phyloP scores from a whole-genome alignment of 2,888 invertebrate species.

The Ashinkailepas kermadecensis region DNA sequence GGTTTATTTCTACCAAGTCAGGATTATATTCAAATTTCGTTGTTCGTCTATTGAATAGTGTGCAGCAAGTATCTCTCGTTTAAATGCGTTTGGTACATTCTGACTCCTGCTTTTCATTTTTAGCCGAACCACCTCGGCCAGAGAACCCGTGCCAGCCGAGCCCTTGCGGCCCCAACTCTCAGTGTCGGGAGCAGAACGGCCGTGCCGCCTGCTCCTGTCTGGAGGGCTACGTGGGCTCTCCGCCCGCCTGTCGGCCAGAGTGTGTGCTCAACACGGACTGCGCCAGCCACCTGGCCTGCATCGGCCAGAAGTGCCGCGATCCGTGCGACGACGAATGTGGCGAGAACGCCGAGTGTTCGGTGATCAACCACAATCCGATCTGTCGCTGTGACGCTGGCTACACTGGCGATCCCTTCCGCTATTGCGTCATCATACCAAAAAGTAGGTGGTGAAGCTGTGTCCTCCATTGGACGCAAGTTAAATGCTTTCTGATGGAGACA shows the following conservation, averaged over 20 bases:
- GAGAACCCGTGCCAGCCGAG: constrained; percentile 32
- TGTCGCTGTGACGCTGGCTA: constrained; percentile 46
- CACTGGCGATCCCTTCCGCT: constrained; percentile 65
- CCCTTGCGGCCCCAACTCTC: constrained; percentile 56
- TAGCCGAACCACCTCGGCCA: constrained; percentile 13
- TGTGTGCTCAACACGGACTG: constrained; percentile 78
- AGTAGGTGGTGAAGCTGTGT: constrained; percentile 35
- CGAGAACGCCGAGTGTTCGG: constrained; percentile 45
- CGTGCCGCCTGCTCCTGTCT: constrained; percentile 63
- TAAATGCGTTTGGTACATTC: too few relatives aligned
- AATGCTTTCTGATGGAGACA: too few relatives aligned
- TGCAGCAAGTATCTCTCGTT: too few relatives aligned
- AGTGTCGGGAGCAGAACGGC: constrained; percentile 38
- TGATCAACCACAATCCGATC: constrained; percentile 22
- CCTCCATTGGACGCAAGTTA: too few relatives aligned
- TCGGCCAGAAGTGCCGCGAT: constrained; percentile 58
- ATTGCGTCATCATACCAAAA: constrained; percentile 48
- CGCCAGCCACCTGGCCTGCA: constrained; percentile 64
- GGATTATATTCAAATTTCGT: too few relatives aligned
- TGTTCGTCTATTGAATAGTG: too few relatives aligned
- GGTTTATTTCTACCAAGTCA: too few relatives aligned
- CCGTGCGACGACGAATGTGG: constrained; percentile 49
- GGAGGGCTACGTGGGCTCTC: constrained; percentile 53
- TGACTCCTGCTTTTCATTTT: too few relatives aligned
- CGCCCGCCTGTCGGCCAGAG: constrained; percentile 58